A percentile compares a stretch with the other conserved stretches of the same genome.
These are phyloP conservation scores for Apostichopus californicus DNA, from an alignment of 35 echinoderm and acorn worm species.

Conservation along the genomic window DNA sequence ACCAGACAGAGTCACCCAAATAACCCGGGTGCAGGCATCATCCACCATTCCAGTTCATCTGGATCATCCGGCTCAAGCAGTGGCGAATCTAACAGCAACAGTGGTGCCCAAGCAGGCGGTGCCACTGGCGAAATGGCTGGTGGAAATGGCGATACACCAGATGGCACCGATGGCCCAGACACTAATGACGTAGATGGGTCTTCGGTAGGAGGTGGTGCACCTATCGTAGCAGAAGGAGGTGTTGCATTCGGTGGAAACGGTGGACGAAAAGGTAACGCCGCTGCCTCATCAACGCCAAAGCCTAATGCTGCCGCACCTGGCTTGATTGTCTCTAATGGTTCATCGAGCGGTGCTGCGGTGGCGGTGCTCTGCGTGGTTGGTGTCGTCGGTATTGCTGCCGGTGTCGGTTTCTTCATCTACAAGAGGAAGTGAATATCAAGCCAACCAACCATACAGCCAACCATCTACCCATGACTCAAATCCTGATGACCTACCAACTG, in stretches of 20 bases:
- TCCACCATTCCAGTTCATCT: not conserved
- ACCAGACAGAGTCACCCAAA: not conserved
- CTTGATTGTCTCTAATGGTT: not conserved
- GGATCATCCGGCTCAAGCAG: not conserved
- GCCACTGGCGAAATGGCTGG: not conserved
- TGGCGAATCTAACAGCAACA: slow-evolving; percentile 1
- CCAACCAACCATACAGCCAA: not conserved
- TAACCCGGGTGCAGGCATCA: not conserved
- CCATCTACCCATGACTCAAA: not conserved
- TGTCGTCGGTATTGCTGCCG: slow-evolving; percentile 10
- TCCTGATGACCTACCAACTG: not conserved
- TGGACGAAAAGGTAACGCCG: not conserved
- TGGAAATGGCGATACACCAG: not conserved
- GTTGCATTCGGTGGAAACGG: not conserved
- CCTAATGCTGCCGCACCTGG: not conserved
- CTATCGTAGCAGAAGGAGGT: slow-evolving; percentile 2
- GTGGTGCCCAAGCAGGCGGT: slow-evolving; percentile 2
- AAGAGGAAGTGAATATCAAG: slow-evolving; percentile 2
- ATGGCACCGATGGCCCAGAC: slow-evolving; percentile 1
- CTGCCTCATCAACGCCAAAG: not conserved
- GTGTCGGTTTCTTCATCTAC: slow-evolving; percentile 45
- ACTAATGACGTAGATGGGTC: not conserved
- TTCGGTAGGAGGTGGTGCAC: not conserved
- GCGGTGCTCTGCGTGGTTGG: slow-evolving; percentile 23
- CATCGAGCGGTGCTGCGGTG: not conserved